A percentile compares a stretch with the other conserved stretches of the same genome.
These are phyloP conservation scores for Phoxinus dragarum DNA, from an alignment of 2,797 vertebrate species.

Conservation along the genomic window DNA sequence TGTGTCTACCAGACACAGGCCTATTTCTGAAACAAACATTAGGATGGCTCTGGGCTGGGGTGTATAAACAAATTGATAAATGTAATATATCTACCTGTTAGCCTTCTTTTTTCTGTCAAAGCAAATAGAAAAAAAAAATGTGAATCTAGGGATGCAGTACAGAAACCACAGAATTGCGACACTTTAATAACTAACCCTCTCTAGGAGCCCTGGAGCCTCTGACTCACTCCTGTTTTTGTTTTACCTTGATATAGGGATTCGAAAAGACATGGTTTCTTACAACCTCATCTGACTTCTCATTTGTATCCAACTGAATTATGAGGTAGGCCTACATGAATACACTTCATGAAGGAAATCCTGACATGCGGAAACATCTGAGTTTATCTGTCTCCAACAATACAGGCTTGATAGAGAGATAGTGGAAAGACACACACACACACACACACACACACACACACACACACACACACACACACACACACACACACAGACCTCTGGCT, in stretches of 20 bases:
- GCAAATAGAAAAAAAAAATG: not conserved
- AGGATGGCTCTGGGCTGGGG: slow-evolving; percentile 71
- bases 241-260: slow-evolving; percentile 3
- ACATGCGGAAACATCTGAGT: slow-evolving; percentile 4
- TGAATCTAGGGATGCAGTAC: not conserved
- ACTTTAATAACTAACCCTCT: slow-evolving; percentile 24
- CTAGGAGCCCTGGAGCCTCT: not conserved
- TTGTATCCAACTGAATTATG: not conserved
- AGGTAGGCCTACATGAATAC: not conserved
- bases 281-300: not conserved
- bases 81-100: slow-evolving; percentile 41
- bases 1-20: slow-evolving; percentile 32
- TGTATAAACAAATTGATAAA: slow-evolving; percentile 61
- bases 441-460: not conserved
- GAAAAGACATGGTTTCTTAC: not conserved
- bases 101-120: not conserved
- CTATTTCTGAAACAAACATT: slow-evolving; percentile 60
- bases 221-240: not conserved
- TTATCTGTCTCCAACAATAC: not conserved
- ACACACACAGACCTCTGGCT: not conserved
- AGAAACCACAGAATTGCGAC: not conserved
- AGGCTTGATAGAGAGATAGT: not conserved
- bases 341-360: slow-evolving; percentile 15
- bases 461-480: not conserved
- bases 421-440: not conserved